A percentile compares a stretch with the other conserved stretches of the same genome.
These are phyloP conservation scores for Anser brachyrhynchus DNA, from an alignment of 2,113 vertebrate genomes.

Conservation along the genomic window DNA sequence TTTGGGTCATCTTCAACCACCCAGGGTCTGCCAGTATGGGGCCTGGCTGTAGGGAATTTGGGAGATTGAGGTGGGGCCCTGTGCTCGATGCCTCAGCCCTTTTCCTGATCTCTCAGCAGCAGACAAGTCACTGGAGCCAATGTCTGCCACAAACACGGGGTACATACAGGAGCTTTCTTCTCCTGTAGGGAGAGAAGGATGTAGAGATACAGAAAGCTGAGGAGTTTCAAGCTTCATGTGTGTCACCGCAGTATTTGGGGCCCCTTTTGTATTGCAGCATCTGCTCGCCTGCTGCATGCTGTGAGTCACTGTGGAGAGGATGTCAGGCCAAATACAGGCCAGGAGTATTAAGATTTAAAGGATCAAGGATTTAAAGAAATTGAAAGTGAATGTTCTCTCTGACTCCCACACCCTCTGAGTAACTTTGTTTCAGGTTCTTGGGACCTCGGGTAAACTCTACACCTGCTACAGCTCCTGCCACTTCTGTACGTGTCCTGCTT, in stretches of 20 bases:
- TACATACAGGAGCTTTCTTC: rapidly evolving
- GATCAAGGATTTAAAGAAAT: not conserved
- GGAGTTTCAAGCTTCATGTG: not conserved
- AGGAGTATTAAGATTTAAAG: not conserved
- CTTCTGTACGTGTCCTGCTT: conserved; percentile 92
- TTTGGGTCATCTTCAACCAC: not conserved
- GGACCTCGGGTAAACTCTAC: conserved; percentile 88
- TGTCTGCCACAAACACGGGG: not conserved
- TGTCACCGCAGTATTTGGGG: not conserved
- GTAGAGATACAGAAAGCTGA: not conserved
- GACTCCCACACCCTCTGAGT: not conserved
- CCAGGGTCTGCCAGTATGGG: not conserved
- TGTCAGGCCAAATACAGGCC: not conserved
- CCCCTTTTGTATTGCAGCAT: not conserved
- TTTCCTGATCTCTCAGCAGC: not conserved
- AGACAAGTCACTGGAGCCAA: not conserved
- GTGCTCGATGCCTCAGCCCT: not conserved
- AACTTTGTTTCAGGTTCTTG: conserved; percentile 80
- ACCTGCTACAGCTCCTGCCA: conserved; percentile 90
- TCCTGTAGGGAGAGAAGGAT: not conserved
- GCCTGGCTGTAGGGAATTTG: not conserved
- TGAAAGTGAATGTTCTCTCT: not conserved
- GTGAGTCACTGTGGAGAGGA: not conserved
- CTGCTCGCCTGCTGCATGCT: not conserved
- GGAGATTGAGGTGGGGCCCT: not conserved